Evolutionary conservation across 2,113 vertebrate genomes (phyloP).

Genomic region (Ploceus nigricollis): DNA sequence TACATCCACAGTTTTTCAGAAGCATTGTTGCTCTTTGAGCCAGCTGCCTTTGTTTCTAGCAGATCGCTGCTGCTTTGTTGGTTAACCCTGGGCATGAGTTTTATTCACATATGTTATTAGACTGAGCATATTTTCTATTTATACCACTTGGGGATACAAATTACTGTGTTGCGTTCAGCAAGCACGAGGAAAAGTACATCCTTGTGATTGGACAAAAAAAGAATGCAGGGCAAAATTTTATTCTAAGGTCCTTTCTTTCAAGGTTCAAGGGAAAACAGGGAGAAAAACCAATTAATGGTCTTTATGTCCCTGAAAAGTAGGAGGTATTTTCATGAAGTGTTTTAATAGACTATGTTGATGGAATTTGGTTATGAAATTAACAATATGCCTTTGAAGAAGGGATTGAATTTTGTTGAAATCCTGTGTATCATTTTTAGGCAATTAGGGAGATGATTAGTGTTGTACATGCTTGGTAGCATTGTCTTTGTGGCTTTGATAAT

Average conservation of each 20-base stretch:
- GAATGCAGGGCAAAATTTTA: neutral
- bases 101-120: constrained; percentile 68
- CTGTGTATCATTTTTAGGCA: neutral
- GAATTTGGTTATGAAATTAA: neutral
- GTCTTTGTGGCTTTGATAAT: neutral
- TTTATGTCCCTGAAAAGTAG: neutral
- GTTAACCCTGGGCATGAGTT: constrained; percentile 63
- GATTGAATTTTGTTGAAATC: neutral
- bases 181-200: neutral
- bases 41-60: constrained; percentile 44
- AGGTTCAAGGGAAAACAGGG: neutral
- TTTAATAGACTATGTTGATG: neutral
- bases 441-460: neutral
- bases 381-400: neutral
- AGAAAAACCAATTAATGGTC: neutral
- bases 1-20: constrained; percentile 4
- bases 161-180: constrained; percentile 1
- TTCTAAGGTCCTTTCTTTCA: neutral
- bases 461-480: neutral
- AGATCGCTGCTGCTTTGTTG: constrained; percentile 10
- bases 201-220: neutral
- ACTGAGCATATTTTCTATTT: constrained; percentile 63
- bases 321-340: neutral
- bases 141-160: constrained; percentile 49
- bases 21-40: constrained; percentile 4